Evolutionary conservation across 2,888 invertebrate species (phyloP).

Genomic region (Chaitophorus viminalis): DNA sequence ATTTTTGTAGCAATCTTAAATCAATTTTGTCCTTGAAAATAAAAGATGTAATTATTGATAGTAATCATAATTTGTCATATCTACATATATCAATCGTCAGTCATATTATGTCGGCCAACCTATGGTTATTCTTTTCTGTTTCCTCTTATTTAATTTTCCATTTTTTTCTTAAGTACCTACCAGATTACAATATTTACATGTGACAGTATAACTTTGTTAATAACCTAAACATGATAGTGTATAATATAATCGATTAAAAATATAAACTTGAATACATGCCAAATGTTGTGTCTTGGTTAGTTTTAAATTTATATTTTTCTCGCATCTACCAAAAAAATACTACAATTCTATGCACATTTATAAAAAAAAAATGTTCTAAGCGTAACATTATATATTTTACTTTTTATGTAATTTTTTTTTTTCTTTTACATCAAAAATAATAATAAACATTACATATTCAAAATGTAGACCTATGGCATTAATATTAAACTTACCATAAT

Average conservation of each 20-base stretch:
- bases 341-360: constrained; percentile 50
- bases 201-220: constrained; percentile 48
- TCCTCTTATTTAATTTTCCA: neutral
- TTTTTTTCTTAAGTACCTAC: neutral
- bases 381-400: constrained; percentile 34
- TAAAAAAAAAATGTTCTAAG: constrained; percentile 48
- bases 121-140: neutral
- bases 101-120: neutral
- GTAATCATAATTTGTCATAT: constrained; percentile 26
- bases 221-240: constrained; percentile 57
- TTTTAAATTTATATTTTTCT: constrained; percentile 61
- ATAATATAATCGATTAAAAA: constrained; percentile 59
- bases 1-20: constrained; percentile 7
- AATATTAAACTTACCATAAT: neutral
- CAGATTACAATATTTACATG: constrained; percentile 50
- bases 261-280: constrained; percentile 58
- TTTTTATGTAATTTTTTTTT: constrained; percentile 10
- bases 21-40: constrained; percentile 33
- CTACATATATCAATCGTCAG: neutral
- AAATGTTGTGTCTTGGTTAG: constrained; percentile 61
- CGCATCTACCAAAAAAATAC: constrained; percentile 48
- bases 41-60: constrained; percentile 15
- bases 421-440: constrained; percentile 14
- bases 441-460: too few species aligned
- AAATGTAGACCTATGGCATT: neutral